Base-by-base conservation (phyloP, 2,888 invertebrate genomes). In the Helleia helle region DNA sequence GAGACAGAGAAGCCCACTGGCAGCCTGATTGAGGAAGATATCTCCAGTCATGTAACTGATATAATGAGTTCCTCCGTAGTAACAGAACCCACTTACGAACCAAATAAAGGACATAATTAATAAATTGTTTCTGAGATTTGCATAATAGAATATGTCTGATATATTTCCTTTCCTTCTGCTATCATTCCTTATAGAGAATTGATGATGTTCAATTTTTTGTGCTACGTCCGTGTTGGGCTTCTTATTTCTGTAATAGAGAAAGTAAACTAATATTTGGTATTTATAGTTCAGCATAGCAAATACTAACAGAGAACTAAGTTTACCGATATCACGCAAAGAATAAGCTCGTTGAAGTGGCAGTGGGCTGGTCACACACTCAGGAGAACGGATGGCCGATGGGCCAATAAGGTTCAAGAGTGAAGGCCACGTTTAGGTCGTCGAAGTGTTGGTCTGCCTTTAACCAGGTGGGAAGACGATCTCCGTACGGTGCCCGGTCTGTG, bases 1-100 rank as follows among this genome's bases (percentile, higher is more conserved):
- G n/a, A 86, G 62, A 41, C 86, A 90, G 11, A 91, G 85, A 0
- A 70, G 61, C 1, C 91, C 94, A 15, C 91, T 90, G 1, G 94
- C 76, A 15, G 91, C 88, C 14, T 94, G 93, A 62, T 94, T 95
- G 2, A 92, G 52, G 62, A 93, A 95, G 38, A 94, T 90, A 57
- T 93, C 84, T 3, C 93, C 94, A 11, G 90, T 90, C 39, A 93
- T 72, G 57, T 92, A 89, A 1, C 91, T 91, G 30, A 93, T 89
- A 59, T 92, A 94, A 59, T 93, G 91, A 0, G 92, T 88, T 43
- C 94, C 87, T 0, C 95, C 95, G 59, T 93, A 96, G 69, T 71
- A 79, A 50, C 75, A 75, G 44, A 95, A 88, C 30, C 94, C 93
- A 44, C 93, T 91, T 0, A 91, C 90, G 7, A 92, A 76, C 95